These are phyloP conservation scores for Neelides sp. DNA, from an alignment of 1,140 invertebrate genomes.

Conservation along the genomic window DNA sequence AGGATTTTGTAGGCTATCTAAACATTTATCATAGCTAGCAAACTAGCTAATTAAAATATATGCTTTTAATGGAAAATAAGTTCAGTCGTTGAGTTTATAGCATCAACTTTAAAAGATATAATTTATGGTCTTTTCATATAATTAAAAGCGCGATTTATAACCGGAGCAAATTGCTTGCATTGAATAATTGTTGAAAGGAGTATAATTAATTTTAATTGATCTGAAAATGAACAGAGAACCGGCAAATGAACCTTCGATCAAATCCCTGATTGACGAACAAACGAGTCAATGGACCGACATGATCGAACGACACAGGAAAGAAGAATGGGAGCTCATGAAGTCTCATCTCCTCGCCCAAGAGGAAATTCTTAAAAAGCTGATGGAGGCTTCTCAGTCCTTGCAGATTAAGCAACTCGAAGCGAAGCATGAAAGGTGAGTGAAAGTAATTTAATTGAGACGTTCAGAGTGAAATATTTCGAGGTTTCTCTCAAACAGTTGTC, in stretches of 20 bases:
- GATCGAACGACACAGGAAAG: constrained; percentile 71
- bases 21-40: no score
- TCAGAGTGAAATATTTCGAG: not conserved
- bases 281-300: constrained; percentile 88
- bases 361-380: constrained; percentile 69
- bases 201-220: no score
- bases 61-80: no score
- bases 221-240: no score
- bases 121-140: no score
- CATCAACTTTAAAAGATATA: no score
- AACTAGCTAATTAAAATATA: no score
- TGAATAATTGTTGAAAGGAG: no score
- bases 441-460: not conserved
- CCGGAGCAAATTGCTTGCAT: no score
- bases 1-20: no score
- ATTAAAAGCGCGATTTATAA: no score
- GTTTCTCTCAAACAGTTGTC: not conserved
- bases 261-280: constrained; percentile 72
- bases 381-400: constrained; percentile 64
- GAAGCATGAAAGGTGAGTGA: constrained; percentile 66
- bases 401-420: constrained; percentile 84
- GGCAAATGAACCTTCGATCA: constrained; percentile 60
- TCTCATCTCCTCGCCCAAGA: constrained; percentile 72
- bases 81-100: no score
- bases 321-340: constrained; percentile 75